Evolutionary conservation across 2,888 invertebrate genomes (phyloP).

Genomic region (Sinhomidia bicolor): DNA sequence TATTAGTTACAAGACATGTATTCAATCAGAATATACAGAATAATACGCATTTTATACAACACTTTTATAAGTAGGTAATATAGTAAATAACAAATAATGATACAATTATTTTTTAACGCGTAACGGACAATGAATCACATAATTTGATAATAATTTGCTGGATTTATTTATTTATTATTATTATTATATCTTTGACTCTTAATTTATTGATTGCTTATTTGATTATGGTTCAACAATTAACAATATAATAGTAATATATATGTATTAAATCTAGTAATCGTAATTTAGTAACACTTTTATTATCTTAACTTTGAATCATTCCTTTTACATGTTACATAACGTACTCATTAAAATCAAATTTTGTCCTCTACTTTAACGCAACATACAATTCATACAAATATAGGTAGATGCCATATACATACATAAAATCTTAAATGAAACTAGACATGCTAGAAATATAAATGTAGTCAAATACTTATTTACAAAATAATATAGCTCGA

Average conservation of each 20-base stretch:
- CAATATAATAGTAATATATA: background rate
- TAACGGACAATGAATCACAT: conserved; percentile 73
- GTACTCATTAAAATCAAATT: conserved; percentile 9
- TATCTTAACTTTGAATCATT: conserved; percentile 14
- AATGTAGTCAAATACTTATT: conserved; percentile 59
- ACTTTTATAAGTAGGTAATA: conserved; percentile 28
- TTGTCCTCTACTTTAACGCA: background rate
- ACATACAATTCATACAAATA: background rate
- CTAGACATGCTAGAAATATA: background rate
- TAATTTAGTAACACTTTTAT: background rate
- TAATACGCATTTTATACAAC: conserved; percentile 39
- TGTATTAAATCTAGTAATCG: conserved; percentile 2
- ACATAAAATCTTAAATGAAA: background rate
- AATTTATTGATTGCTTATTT: conserved; percentile 38
- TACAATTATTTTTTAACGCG: conserved; percentile 46
- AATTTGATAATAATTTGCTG: conserved; percentile 72
- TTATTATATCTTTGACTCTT: background rate
- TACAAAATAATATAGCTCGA: conserved; percentile 64
- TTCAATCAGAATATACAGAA: conserved; percentile 18
- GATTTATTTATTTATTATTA: conserved; percentile 21
- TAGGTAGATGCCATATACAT: background rate
- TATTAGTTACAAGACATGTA: conserved; percentile 31
- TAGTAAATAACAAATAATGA: conserved; percentile 47
- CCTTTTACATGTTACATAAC: background rate
- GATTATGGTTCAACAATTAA: conserved; percentile 43